Conservation (phyloP, 2,797 vertebrate species). For the Chanos chanos region DNA sequence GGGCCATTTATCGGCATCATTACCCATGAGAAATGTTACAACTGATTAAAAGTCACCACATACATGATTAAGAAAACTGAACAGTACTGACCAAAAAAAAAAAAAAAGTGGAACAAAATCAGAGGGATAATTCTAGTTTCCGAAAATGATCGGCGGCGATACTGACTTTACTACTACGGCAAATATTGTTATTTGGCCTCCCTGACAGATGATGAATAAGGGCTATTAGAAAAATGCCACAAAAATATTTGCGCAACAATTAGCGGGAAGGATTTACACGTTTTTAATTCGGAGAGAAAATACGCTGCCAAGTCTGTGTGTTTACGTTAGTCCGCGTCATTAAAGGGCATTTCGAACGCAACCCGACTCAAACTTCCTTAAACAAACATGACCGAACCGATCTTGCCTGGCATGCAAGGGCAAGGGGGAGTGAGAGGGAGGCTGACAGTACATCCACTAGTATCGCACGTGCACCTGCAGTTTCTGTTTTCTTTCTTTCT, state of each 20-base stretch:
- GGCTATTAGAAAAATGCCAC: slow-evolving; percentile 58
- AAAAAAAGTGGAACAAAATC: not conserved
- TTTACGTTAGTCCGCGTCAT: slow-evolving; percentile 50
- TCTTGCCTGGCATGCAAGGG: slow-evolving; percentile 20
- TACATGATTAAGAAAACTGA: slow-evolving; percentile 7
- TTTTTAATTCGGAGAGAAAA: slow-evolving; percentile 59
- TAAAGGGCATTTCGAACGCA: slow-evolving; percentile 34
- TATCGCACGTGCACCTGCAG: slow-evolving; percentile 35
- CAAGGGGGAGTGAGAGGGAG: not conserved
- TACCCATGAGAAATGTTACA: slow-evolving; percentile 23
- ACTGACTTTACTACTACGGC: slow-evolving; percentile 18
- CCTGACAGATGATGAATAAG: slow-evolving; percentile 59
- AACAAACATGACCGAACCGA: slow-evolving; percentile 39
- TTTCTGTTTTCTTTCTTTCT: not conserved
- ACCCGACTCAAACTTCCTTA: slow-evolving; percentile 47
- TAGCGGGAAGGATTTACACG: slow-evolving; percentile 55
- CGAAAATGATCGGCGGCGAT: slow-evolving; percentile 9
- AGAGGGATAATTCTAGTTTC: slow-evolving; percentile 24
- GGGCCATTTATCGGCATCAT: slow-evolving; percentile 19
- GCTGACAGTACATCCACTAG: not conserved
- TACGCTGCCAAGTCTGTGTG: slow-evolving; percentile 47
- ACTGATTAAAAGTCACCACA: slow-evolving; percentile 34
- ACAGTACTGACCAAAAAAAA: slow-evolving; percentile 18
- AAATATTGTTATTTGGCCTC: slow-evolving; percentile 44
- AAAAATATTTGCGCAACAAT: slow-evolving; percentile 62